Conservation (phyloP, 2,113 vertebrate species). For the Stigmatopora nigra region DNA sequence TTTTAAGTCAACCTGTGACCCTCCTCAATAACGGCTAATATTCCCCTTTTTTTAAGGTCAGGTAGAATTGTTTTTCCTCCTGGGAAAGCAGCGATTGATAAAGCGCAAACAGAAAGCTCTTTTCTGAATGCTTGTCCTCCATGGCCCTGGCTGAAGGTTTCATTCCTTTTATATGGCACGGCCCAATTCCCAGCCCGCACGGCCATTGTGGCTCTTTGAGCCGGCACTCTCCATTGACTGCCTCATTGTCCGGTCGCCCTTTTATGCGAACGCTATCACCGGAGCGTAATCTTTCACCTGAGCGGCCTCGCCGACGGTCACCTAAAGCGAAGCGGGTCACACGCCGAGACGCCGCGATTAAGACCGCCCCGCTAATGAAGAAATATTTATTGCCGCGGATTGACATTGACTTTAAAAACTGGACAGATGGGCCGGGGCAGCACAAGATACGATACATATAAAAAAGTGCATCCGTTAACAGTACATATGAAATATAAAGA, state of each 20-base stretch:
- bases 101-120: constrained; percentile 70
- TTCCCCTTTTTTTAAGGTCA: constrained; percentile 68
- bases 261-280: constrained; percentile 66
- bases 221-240: constrained; percentile 67
- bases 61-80: constrained; percentile 68
- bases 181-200: constrained; percentile 72
- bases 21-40: constrained; percentile 56
- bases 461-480: too few relatives aligned
- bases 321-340: constrained; percentile 32
- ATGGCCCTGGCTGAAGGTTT: constrained; percentile 66
- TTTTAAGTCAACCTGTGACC: constrained; percentile 36
- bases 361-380: constrained; percentile 33
- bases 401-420: too few relatives aligned
- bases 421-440: too few relatives aligned
- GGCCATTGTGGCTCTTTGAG: constrained; percentile 68
- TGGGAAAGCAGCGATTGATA: constrained; percentile 66
- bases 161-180: constrained; percentile 67
- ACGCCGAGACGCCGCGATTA: constrained; percentile 45
- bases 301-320: constrained; percentile 54
- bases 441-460: too few relatives aligned
- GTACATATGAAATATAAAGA: too few relatives aligned
- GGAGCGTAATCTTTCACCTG: constrained; percentile 70
- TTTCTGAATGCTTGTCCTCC: constrained; percentile 70
- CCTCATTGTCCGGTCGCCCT: constrained; percentile 64
- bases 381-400: constrained; percentile 24